phyloP scores from a whole-genome alignment of 2,113 vertebrate species.

The Anolis carolinensis region DNA sequence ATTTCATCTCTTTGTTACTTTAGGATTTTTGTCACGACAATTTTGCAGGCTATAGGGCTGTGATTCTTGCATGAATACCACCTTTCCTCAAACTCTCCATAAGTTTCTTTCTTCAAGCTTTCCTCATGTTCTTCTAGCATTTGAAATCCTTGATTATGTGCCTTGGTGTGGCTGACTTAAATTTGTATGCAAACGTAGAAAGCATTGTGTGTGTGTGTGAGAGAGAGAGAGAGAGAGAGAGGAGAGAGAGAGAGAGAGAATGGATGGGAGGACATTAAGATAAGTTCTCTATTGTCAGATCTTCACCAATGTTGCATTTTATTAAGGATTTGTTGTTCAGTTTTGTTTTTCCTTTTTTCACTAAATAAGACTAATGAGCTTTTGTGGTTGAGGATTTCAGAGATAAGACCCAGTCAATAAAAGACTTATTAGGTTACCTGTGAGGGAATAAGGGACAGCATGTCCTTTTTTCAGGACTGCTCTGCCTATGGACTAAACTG shows the following conservation, averaged over 20 bases:
- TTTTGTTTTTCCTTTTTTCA: not conserved
- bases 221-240: not conserved
- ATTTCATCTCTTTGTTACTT: no score
- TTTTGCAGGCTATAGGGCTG: no score
- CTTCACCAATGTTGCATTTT: not conserved
- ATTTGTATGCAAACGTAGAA: not conserved
- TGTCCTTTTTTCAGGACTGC: not conserved
- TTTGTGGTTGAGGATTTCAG: not conserved
- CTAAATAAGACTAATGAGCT: not conserved
- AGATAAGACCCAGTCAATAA: not conserved
- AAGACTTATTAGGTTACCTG: not conserved
- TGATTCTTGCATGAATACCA: no score
- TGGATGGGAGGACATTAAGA: not conserved
- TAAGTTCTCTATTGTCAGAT: not conserved
- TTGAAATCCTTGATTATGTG: no score
- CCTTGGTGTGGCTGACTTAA: not conserved
- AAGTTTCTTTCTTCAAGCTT: no score
- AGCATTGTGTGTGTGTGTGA: not conserved
- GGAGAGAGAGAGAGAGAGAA: not conserved
- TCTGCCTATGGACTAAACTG: not conserved
- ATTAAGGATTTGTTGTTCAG: not conserved
- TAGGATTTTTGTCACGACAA: no score
- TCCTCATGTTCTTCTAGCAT: no score
- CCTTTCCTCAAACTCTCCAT: no score
- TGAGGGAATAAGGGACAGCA: not conserved